phyloP scores from a whole-genome alignment of 30 jellyfish, hydroid and myxozoan species.

The Pseudorhiza aurosa region DNA sequence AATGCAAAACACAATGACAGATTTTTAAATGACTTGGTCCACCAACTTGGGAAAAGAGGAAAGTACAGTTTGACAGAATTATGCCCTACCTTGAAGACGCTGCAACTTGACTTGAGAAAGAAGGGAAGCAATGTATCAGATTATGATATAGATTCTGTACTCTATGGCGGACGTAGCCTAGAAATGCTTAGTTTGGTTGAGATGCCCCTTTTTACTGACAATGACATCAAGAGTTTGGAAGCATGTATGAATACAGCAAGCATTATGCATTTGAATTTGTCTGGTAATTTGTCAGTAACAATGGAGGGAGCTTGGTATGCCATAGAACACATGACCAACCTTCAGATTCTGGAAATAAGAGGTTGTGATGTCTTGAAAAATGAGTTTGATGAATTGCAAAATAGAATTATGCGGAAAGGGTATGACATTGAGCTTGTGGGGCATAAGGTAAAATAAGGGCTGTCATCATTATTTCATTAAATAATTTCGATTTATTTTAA shows the following conservation, averaged over 20 bases:
- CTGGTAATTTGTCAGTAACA: slow-evolving; percentile 46
- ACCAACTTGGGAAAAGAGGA: background rate
- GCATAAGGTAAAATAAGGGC: background rate
- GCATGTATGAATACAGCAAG: slow-evolving; percentile 1
- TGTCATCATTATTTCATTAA: background rate
- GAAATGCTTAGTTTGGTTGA: slow-evolving; percentile 10
- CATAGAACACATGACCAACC: slow-evolving; percentile 11
- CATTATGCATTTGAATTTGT: slow-evolving; percentile 17
- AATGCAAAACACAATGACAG: slow-evolving; percentile 17
- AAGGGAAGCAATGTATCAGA: background rate
- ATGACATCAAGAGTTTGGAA: slow-evolving; percentile 2
- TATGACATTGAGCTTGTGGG: slow-evolving; percentile 29
- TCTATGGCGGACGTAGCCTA: slow-evolving; percentile 20
- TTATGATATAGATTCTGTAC: slow-evolving; percentile 41
- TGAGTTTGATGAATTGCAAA: slow-evolving; percentile 13
- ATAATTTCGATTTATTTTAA: no score
- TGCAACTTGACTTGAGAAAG: slow-evolving; percentile 42
- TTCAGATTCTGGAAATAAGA: slow-evolving; percentile 17
- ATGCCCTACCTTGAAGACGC: slow-evolving; percentile 32
- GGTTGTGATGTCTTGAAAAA: slow-evolving; percentile 45
- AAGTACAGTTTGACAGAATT: slow-evolving; percentile 36
- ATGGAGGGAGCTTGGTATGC: slow-evolving; percentile 56
- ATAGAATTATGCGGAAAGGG: slow-evolving; percentile 9
- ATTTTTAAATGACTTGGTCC: background rate
- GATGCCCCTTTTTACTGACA: slow-evolving; percentile 42